Base-by-base conservation (phyloP, 2,888 invertebrate genomes). In the Gymnocheta viridis region DNA sequence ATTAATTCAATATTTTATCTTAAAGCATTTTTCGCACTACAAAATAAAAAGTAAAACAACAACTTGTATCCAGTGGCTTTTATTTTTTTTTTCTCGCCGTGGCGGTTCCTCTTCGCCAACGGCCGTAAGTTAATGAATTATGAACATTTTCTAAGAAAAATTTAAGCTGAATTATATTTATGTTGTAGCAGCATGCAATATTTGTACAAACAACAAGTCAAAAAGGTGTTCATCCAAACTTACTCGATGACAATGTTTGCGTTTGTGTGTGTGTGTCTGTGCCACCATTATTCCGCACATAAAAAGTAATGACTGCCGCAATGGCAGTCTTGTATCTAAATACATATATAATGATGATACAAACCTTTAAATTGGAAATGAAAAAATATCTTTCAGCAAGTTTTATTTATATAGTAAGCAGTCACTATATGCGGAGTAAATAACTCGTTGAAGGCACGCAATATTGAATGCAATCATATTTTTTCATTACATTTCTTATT, bases 141-240 rank as follows among this genome's bases (percentile, higher is more conserved):
- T 47, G 47, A 81, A 74, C 17, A 27, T 58, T 73, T 47, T 38
- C n/a, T 38, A 47, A 58, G 19, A 56, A 77, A 44, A 72, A 51
- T 58, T 77, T 51, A 12, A 60, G 60, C 66, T 77, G 58, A 82
- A 70, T 82, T 72, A 77, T 82, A 58, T 62, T 77, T 41, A 72
- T 66, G 54, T 67, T 58, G 14, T 38, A 29, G 38, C 58, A 72
- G 58, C 82, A 82, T 70, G 76, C 70, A 77, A 82, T 64, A 38
- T 47, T 41, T 10, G 41, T 17, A 66, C 66, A 29, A 77, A 62
- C 17, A 54, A 24, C n/a, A 44, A 69, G 44, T 24, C 19, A 69
- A 60, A 67, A 58, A 51, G 49, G 38, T 38, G 49, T 67, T 80
- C 19, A 66, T 1, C 17, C 47, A 4, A 12, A 7, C 17, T 27